Percentiles rank a stretch among this genome's conserved stretches.
phyloP scores from a whole-genome alignment of 2,113 vertebrate species.

The Ahaetulla prasina region DNA sequence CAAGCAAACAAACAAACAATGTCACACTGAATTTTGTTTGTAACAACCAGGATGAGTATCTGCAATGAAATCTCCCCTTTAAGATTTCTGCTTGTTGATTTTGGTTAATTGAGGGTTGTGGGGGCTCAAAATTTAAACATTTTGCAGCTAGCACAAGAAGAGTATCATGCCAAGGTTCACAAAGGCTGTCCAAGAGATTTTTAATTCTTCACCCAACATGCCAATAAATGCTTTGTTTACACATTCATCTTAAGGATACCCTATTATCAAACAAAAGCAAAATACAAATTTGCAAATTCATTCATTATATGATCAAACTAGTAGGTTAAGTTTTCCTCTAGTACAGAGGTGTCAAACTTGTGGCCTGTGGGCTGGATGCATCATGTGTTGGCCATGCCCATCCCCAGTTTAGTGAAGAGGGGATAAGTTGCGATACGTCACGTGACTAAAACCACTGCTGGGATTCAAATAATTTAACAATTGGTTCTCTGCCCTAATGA shows the following conservation, averaged over 20 bases:
- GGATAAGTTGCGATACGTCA: too few species aligned
- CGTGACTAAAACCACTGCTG: too few species aligned
- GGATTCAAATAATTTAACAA: too few species aligned
- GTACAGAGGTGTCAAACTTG: too few species aligned
- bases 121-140: background rate
- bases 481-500: too few species aligned
- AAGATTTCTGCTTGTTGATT: background rate
- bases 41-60: background rate
- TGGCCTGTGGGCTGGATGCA: too few species aligned
- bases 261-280: background rate
- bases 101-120: background rate
- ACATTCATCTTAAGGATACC: background rate
- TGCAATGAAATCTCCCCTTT: background rate
- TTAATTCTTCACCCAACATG: background rate
- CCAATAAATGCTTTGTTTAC: background rate
- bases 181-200: background rate
- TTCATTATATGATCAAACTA: background rate
- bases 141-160: background rate
- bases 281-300: background rate
- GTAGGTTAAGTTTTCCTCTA: background rate
- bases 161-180: background rate
- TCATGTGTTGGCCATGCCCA: too few species aligned
- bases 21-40: background rate
- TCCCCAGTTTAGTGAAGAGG: too few species aligned
- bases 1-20: constrained; percentile 26